Evolutionary conservation across 2,888 invertebrate genomes (phyloP).

Genomic region (Carpatolechia fugitivella): DNA sequence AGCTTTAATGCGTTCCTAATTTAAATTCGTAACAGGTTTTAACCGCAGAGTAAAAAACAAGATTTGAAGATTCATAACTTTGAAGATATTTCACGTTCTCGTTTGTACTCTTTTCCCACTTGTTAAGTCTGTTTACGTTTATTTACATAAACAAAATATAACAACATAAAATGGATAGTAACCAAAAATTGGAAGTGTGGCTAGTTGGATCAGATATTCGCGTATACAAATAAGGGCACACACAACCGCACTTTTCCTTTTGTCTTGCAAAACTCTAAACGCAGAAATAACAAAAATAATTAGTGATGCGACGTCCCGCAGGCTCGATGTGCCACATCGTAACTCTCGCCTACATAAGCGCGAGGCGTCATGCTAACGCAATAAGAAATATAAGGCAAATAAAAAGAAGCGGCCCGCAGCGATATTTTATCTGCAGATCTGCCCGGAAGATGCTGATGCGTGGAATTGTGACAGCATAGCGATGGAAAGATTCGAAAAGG

Average conservation of each 20-base stretch:
- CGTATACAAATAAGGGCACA: background rate
- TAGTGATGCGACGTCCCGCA: slow-evolving; percentile 51
- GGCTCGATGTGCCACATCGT: slow-evolving; percentile 39
- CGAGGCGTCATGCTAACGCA: slow-evolving; percentile 47
- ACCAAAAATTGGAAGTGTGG: too few relatives aligned
- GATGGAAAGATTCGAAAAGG: slow-evolving; percentile 5
- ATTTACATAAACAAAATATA: too few relatives aligned
- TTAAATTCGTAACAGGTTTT: slow-evolving; percentile 49
- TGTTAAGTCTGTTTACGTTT: background rate
- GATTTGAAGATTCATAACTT: slow-evolving; percentile 33
- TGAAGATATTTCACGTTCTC: background rate
- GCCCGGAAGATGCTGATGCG: slow-evolving; percentile 53
- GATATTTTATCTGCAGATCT: slow-evolving; percentile 54
- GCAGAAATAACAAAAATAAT: slow-evolving; percentile 47
- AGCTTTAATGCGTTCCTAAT: slow-evolving; percentile 35
- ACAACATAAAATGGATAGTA: too few relatives aligned
- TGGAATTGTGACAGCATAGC: slow-evolving; percentile 37
- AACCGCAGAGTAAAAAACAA: slow-evolving; percentile 42
- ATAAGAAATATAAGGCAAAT: slow-evolving; percentile 50
- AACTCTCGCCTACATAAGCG: slow-evolving; percentile 49
- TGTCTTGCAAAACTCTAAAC: slow-evolving; percentile 24
- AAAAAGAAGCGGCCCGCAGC: slow-evolving; percentile 45
- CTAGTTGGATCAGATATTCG: background rate
- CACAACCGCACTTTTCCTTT: background rate
- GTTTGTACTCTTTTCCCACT: background rate